Conservation (phyloP, 2,113 vertebrate genomes). For the Australoheros scitulus region DNA sequence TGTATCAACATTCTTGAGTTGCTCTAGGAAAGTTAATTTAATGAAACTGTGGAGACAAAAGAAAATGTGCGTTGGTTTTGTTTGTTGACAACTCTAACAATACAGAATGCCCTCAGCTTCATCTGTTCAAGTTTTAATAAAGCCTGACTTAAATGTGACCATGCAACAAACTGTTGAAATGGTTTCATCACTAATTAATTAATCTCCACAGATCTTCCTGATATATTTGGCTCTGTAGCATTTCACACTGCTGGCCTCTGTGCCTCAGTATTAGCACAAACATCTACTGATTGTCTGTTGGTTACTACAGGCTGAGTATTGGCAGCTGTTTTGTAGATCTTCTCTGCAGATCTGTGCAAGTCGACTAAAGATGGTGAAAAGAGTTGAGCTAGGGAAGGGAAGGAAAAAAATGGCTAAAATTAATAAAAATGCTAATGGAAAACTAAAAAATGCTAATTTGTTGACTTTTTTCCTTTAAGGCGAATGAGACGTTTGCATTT, state of each 20-base stretch:
- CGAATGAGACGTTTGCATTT: slow-evolving; percentile 96
- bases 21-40: too few species aligned
- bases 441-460: not conserved
- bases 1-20: too few species aligned
- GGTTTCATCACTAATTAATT: too few species aligned
- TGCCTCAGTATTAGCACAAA: not conserved
- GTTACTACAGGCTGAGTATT: too few species aligned
- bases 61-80: too few species aligned
- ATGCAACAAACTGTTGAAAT: too few species aligned
- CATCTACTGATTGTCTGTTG: too few species aligned
- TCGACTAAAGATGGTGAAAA: not conserved
- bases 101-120: not conserved
- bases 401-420: not conserved
- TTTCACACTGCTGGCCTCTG: not conserved
- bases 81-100: too few species aligned
- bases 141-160: not conserved
- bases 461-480: slow-evolving; percentile 71
- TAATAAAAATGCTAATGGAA: not conserved
- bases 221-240: not conserved
- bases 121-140: not conserved
- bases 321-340: too few species aligned
- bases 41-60: too few species aligned
- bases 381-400: not conserved
- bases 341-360: not conserved
- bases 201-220: not conserved